These are phyloP conservation scores for Onchidella celtica DNA, from an alignment of 2,888 invertebrate genomes.

Conservation along the genomic window DNA sequence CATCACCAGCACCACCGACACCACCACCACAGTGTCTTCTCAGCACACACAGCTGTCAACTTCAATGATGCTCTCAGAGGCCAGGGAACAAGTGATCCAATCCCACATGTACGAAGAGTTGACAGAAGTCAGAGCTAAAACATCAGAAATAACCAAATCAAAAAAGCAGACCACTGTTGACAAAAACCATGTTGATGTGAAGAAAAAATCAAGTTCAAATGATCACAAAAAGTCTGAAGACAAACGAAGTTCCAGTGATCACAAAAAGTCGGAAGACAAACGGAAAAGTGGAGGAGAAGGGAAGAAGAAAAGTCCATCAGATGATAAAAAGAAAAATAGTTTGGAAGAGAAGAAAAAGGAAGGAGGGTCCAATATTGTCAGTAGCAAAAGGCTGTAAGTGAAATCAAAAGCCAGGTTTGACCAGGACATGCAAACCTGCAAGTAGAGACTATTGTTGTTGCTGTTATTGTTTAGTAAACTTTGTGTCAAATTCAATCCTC, in stretches of 20 bases:
- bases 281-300: conserved; percentile 26
- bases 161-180: neutral
- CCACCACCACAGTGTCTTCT: neutral
- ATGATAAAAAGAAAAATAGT: conserved; percentile 3
- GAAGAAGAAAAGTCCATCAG: conserved; percentile 8
- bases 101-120: conserved; percentile 73
- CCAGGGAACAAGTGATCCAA: conserved; percentile 62
- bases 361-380: too few relatives aligned
- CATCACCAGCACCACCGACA: conserved; percentile 4
- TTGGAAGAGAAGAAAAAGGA: conserved; percentile 1
- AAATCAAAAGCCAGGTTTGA: too few relatives aligned
- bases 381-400: too few relatives aligned
- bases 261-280: conserved; percentile 32
- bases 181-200: conserved; percentile 21
- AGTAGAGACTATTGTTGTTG: too few relatives aligned
- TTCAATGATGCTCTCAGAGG: conserved; percentile 13
- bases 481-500: too few relatives aligned
- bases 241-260: conserved; percentile 49
- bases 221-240: conserved; percentile 47
- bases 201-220: conserved; percentile 41
- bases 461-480: too few relatives aligned
- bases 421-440: too few relatives aligned
- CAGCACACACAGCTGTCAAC: neutral
- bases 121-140: conserved; percentile 60
- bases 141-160: conserved; percentile 19